Conservation (phyloP, 2,797 vertebrate species). For the Numenius phaeopus region DNA sequence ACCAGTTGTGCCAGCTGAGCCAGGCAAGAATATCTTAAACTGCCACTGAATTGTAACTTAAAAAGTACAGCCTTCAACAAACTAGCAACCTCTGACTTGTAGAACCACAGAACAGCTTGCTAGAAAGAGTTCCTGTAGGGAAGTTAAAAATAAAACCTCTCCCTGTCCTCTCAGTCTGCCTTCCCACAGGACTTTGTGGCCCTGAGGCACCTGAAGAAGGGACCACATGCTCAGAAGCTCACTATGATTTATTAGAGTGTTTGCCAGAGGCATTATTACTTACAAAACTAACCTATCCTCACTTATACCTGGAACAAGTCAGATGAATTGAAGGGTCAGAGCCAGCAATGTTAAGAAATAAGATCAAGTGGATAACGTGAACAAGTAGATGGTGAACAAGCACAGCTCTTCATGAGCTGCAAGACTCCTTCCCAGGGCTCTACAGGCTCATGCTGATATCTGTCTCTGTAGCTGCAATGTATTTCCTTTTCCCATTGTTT, state of each 20-base stretch:
- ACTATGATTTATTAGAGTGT: background rate
- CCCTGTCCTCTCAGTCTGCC: background rate
- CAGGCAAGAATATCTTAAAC: background rate
- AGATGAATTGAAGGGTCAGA: background rate
- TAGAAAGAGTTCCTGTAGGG: background rate
- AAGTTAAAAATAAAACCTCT: background rate
- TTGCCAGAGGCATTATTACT: background rate
- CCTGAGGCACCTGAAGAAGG: background rate
- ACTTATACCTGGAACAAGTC: background rate
- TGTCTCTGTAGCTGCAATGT: accelerated
- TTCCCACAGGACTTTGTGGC: background rate
- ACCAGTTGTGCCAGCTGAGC: background rate
- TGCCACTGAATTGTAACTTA: background rate
- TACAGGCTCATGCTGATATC: background rate
- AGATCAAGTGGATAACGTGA: background rate
- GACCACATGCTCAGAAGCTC: background rate
- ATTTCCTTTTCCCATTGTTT: background rate
- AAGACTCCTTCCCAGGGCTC: background rate
- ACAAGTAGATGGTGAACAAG: background rate
- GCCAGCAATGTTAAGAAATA: background rate
- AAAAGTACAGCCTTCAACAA: background rate
- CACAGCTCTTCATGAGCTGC: background rate
- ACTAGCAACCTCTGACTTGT: background rate
- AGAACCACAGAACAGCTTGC: background rate
- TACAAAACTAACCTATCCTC: background rate